Evolutionary conservation across 2,888 invertebrate species (phyloP).

Genomic region (Hydraecia micacea): DNA sequence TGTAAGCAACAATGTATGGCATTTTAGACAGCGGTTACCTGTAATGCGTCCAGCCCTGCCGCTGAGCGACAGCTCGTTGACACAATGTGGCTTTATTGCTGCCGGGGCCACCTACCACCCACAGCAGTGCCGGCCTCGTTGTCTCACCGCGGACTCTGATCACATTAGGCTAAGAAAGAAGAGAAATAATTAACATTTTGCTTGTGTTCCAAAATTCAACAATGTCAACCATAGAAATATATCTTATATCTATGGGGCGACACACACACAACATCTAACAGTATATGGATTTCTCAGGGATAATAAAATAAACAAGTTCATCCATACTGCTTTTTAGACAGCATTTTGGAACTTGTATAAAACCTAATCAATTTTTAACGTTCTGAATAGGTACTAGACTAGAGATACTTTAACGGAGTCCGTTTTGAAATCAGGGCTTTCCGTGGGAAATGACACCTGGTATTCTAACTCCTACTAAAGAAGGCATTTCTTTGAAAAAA

Average conservation of each 20-base stretch:
- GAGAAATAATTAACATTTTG: background rate
- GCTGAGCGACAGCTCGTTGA: conserved; percentile 92
- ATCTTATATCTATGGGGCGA: too few species aligned
- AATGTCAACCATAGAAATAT: background rate
- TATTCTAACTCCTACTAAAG: conserved; percentile 12
- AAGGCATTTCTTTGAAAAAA: conserved; percentile 2
- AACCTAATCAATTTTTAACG: background rate
- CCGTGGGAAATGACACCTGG: conserved; percentile 43
- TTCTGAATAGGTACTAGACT: background rate
- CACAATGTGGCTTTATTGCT: conserved; percentile 96
- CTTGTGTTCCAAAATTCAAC: background rate
- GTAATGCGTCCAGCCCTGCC: conserved; percentile 94
- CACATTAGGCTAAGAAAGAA: conserved; percentile 76
- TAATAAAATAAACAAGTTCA: background rate
- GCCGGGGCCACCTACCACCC: conserved; percentile 96
- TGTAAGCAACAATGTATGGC: too few species aligned
- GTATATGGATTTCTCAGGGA: too few species aligned
- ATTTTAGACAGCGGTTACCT: conserved; percentile 85
- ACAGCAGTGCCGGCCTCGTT: conserved; percentile 84
- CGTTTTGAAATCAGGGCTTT: background rate
- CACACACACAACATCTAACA: background rate
- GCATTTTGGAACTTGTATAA: background rate
- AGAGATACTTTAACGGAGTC: background rate
- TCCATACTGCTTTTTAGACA: background rate
- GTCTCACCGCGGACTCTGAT: conserved; percentile 81